Evolutionary conservation across 2,113 vertebrate genomes (phyloP), one percentile per base, ranked within the genome.

Genomic region (Zosterops pallidus): DNA sequence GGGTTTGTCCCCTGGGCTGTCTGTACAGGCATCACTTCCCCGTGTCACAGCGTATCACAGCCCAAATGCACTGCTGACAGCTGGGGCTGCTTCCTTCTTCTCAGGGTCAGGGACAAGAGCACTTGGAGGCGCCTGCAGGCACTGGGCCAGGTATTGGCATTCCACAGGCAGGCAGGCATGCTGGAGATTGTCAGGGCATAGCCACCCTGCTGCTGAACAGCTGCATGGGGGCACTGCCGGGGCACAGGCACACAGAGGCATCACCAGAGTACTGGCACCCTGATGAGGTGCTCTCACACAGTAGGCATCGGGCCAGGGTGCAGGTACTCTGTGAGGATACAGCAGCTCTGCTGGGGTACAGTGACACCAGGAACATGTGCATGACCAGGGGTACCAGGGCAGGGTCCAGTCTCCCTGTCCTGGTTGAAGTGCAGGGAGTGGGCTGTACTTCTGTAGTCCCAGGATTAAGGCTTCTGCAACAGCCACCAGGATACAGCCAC

Each of bases 21-120:
- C 81, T 75, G 35, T 44, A 78, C 87, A 91, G 41, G 84, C 96
- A 96, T 92, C 95, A 95, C 74, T 96, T 96, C 96, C 96, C 70
- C 1, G 3, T 86, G 92, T 94, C 92, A 86, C 83, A 57, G 89
- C 68, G 0, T 65, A 50, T 65, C 79, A 60, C 3, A 0, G 69
- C 76, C 52, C 9, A 89, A 85, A 63, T 1, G 4, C 1, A 4
- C 50, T 5, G 39, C 83, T 39, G 70, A 71, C 76, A 90, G 75
- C 59, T 9, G 0, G 46, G 67, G 79, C n/a, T 10, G 28, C 86
- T 94, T 96, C 94, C 92, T 88, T 53, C 49, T 80, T 9, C 53
- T 53, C 10, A 9, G 85, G 75, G 82, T 92, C 94, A 96, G 50
- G 79, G 79, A 65, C 90, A 63, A 76, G 88, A 85, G 7, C 28